Conservation (phyloP, 2,888 invertebrate genomes). For the Phengaris arion region DNA sequence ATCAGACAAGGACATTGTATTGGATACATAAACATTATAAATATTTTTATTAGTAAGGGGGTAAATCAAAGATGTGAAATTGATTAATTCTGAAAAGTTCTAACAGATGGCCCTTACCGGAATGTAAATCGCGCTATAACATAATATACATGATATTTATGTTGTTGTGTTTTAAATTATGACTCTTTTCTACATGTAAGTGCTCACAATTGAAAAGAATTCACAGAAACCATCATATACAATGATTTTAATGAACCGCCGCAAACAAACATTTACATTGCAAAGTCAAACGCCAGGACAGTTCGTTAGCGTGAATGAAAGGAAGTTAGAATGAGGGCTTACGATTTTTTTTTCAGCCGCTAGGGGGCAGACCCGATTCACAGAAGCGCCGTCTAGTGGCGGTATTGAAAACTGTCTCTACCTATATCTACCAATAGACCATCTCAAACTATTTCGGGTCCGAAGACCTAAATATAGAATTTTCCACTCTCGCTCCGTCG, state of each 20-base stretch:
- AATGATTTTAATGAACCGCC: constrained; percentile 6
- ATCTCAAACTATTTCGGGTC: neutral
- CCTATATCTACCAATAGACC: neutral
- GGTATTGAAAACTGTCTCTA: too few species aligned
- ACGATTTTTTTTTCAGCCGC: too few species aligned
- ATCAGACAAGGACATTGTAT: too few species aligned
- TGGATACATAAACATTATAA: neutral
- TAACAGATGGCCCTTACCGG: neutral
- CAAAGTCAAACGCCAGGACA: neutral
- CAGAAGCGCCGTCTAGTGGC: too few species aligned
- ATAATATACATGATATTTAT: too few species aligned
- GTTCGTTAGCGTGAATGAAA: neutral
- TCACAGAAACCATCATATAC: neutral
- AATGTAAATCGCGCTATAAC: neutral
- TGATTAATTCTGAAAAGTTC: neutral
- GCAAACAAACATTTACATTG: constrained; percentile 15
- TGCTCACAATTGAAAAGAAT: neutral
- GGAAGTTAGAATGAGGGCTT: too few species aligned
- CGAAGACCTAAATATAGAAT: neutral
- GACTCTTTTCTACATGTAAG: too few species aligned
- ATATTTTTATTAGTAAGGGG: neutral
- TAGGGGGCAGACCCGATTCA: too few species aligned
- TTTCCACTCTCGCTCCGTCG: neutral
- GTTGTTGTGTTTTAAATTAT: too few species aligned
- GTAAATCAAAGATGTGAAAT: too few species aligned